These are phyloP conservation scores for Lagorchestes hirsutus DNA, from an alignment of 2,797 vertebrate species.

Conservation along the genomic window DNA sequence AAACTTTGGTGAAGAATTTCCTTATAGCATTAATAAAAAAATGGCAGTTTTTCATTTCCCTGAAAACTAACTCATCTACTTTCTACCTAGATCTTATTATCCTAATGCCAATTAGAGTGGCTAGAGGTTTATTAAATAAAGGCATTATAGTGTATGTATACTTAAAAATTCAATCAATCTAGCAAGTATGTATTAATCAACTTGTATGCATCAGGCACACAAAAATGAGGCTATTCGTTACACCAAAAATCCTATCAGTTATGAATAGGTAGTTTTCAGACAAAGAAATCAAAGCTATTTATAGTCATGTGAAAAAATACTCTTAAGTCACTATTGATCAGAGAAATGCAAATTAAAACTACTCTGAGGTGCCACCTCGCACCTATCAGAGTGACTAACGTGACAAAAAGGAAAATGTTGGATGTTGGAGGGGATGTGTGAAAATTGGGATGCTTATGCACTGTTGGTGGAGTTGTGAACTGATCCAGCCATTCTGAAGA, in stretches of 20 bases:
- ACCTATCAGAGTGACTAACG: neutral
- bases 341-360: neutral
- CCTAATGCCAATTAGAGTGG: neutral
- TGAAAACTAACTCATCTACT: neutral
- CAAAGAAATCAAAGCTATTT: neutral
- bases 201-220: neutral
- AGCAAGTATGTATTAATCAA: neutral
- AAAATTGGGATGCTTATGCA: too few species aligned
- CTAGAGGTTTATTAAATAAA: neutral
- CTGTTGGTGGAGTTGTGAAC: too few species aligned
- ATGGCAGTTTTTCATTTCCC: neutral
- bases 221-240: neutral
- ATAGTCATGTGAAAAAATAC: neutral
- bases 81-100: neutral
- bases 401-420: neutral
- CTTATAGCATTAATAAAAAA: neutral
- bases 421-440: too few species aligned
- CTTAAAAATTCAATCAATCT: neutral
- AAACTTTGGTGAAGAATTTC: neutral
- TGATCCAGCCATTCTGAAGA: too few species aligned
- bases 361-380: neutral
- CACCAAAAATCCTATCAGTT: neutral
- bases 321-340: neutral
- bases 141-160: neutral
- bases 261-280: neutral